Conservation (phyloP, 2,888 invertebrate species). For the Pterostichus niger region DNA sequence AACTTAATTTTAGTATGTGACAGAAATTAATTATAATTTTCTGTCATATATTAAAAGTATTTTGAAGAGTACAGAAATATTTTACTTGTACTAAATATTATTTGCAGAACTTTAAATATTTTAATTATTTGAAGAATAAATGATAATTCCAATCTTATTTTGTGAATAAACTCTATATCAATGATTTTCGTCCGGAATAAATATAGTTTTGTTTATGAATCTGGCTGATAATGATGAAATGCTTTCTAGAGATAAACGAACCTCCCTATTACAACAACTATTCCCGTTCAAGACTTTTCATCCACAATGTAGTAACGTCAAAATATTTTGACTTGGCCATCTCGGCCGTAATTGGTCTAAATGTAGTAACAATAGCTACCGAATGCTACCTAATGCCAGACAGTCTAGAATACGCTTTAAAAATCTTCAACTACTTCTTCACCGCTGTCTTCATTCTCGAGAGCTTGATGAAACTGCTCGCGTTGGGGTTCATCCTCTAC, state of each 20-base stretch:
- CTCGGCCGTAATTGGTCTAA: constrained; percentile 98
- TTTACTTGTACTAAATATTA: no score
- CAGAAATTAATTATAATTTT: no score
- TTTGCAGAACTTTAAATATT: no score
- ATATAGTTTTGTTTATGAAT: no score
- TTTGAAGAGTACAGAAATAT: no score
- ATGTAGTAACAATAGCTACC: constrained; percentile 99
- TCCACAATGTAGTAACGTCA: constrained; percentile 98
- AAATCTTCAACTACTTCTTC: constrained; percentile 99
- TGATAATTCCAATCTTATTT: no score
- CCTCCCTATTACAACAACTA: constrained; percentile 98
- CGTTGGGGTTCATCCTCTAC: constrained; percentile 93
- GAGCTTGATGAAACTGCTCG: constrained; percentile 96
- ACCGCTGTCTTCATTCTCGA: constrained; percentile 99
- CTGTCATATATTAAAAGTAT: no score
- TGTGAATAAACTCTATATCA: no score
- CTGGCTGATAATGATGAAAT: constrained; percentile 39
- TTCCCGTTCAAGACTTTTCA: constrained; percentile 91
- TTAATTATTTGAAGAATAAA: no score
- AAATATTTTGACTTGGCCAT: constrained; percentile 99
- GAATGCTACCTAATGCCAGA: constrained; percentile 99
- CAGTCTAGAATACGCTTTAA: constrained; percentile 94
- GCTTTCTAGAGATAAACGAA: constrained; percentile 93
- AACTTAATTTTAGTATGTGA: no score
- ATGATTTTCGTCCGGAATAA: no score